A percentile compares a stretch with the other conserved stretches of the same genome.
These are phyloP conservation scores for Ephydatia muelleri DNA, from an alignment of 37 sponge, comb jelly and placozoan genomes.

Conservation along the genomic window DNA sequence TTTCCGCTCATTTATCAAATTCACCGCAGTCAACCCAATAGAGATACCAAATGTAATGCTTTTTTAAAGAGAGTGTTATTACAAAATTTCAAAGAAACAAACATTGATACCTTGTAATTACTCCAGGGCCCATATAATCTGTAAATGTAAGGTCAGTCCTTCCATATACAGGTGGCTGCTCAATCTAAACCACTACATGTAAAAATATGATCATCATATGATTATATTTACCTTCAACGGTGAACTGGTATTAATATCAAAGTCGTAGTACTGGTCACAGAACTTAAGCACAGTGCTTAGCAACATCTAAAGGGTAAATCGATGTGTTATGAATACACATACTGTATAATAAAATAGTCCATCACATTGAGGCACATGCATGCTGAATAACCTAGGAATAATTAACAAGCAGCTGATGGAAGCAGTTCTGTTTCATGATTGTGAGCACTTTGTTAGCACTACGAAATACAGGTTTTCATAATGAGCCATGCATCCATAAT, in stretches of 20 bases:
- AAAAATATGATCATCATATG: neutral
- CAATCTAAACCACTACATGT: constrained; percentile 23
- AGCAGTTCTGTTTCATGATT: too few relatives aligned
- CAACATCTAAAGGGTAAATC: neutral
- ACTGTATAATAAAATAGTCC: too few relatives aligned
- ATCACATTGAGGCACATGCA: too few relatives aligned
- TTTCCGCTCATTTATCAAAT: constrained; percentile 73
- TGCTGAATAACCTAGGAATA: too few relatives aligned
- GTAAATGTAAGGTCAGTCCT: constrained; percentile 52
- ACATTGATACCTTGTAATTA: constrained; percentile 57
- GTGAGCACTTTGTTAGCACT: too few relatives aligned
- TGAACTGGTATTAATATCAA: neutral
- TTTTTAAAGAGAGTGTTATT: neutral
- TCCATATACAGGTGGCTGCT: constrained; percentile 77
- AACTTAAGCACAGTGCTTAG: neutral
- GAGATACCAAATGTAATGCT: constrained; percentile 82
- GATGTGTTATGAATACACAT: neutral
- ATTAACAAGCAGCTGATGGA: too few relatives aligned
- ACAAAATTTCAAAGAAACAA: neutral
- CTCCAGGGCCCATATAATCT: constrained; percentile 85
- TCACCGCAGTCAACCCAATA: constrained; percentile 81
- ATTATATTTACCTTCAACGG: too few relatives aligned
- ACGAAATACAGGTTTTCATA: too few relatives aligned
- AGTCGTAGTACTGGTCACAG: constrained; percentile 24
- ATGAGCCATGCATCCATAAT: too few relatives aligned